Base-by-base conservation (phyloP, 1,140 invertebrate species). In the Pseudomyrmex pallidus region DNA sequence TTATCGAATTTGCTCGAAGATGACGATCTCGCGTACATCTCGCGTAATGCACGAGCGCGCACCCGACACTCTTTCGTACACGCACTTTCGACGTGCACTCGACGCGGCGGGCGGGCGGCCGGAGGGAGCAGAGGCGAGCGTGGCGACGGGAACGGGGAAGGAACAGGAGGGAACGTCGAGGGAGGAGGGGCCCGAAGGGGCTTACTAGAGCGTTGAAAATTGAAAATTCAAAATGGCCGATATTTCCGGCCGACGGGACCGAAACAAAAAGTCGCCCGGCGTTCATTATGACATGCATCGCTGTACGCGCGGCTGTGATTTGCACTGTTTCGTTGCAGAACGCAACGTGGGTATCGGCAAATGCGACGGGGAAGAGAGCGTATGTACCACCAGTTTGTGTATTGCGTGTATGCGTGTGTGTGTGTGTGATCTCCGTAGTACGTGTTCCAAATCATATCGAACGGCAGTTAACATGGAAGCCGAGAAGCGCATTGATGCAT, bases 191-290 rank as follows among this genome's bases (percentile, higher is more conserved):
- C 87, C 82, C 85, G 89, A 85, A 91, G 86, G 87, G 91, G 91
- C 91, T 94, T 94, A 94, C 93, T 94, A 94, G 93, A 94, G 93
- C 94, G 94, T 94, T 94, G 93, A 94, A 94, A 94, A 94, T 94
- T 94, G 94, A 94, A 94, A 94, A 94, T 94, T 94, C 94, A 94
- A 94, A 94, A 94, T 94, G 94, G 93, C 93, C 91, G 93, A 94
- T 94, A 94, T 94, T 94, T 94, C 94, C 94, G 94, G 92, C 93
- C 93, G 92, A 94, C 90, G 93, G 93, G 93, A 94, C 93, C 92
- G 92, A 94, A 94, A 94, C 93, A 94, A 94, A 94, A 94, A 94
- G 92, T 93, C 90, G 91, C 91, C 91, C 88, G 91, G 90, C 93
- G 92, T 94, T 93, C 93, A 93, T 94, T 94, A 94, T 93, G 93